Conservation (phyloP, 2,888 invertebrate species). For the Brenthis hecate region DNA sequence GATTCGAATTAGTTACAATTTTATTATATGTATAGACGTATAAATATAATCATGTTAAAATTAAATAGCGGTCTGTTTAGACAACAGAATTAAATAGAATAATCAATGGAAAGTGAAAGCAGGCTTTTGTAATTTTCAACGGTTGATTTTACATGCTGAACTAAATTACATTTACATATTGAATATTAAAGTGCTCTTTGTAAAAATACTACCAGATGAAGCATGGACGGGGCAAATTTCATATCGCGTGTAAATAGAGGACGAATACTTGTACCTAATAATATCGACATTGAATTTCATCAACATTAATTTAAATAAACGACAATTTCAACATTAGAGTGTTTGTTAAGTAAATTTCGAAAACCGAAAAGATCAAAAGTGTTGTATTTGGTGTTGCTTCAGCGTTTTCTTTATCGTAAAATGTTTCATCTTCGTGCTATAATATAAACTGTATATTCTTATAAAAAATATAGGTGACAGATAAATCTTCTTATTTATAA, state of each 20-base stretch:
- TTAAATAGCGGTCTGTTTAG: constrained; percentile 23
- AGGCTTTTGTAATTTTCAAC: constrained; percentile 22
- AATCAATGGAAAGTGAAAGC: constrained; percentile 21
- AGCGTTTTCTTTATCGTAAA: neutral
- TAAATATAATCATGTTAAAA: constrained; percentile 14
- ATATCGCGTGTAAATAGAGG: constrained; percentile 21
- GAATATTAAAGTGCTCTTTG: constrained; percentile 20
- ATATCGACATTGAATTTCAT: constrained; percentile 1
- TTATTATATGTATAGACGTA: no score
- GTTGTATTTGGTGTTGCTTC: constrained; percentile 7
- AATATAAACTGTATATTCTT: neutral
- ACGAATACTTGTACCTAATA: constrained; percentile 1
- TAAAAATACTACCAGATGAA: constrained; percentile 8
- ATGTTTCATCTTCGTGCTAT: neutral
- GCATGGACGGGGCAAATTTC: constrained; percentile 12
- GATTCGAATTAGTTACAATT: no score
- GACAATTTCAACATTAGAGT: constrained; percentile 10
- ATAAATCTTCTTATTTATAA: no score
- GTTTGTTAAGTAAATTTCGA: constrained; percentile 13
- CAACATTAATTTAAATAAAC: constrained; percentile 13
- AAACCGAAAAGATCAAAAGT: constrained; percentile 20
- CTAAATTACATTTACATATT: constrained; percentile 31
- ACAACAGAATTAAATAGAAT: constrained; percentile 25
- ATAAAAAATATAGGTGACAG: neutral
- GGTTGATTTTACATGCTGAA: constrained; percentile 18